Evolutionary conservation across 2,888 invertebrate species (phyloP), one percentile per base, ranked within the genome.

Genomic region (Dynastes grantii): DNA sequence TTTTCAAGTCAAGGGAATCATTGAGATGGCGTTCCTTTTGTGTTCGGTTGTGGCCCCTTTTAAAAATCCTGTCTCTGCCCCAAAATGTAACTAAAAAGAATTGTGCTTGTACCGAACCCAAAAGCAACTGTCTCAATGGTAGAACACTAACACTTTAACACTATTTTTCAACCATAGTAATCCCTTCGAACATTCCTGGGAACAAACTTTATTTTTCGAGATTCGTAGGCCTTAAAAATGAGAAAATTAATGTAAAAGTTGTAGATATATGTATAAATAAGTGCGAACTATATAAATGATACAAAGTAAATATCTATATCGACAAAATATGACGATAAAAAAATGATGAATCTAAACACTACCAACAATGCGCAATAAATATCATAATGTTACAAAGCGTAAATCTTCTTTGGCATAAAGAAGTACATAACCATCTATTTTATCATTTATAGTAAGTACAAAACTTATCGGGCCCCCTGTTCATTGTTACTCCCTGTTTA

Each of bases 381-480:
- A 80, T 76, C 71, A 75, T 75, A 75, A 73, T 73, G 45, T 58
- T 58, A 73, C 75, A 79, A 80, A 80, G 80, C 79, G 77, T 79
- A 76, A 73, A 58, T 78, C 80, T 79, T 78, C 80, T 80, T 80
- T 80, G 79, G 79, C 76, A 78, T 79, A 80, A 79, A 80, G 76
- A 78, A 78, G 78, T 78, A 78, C 70, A 75, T 75, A 75, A 75
- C 27, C 55, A 45, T 29, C 73, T 75, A 68, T 49, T 75, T 45
- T 45, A 75, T 61, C 45, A 70, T 75, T 73, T 79, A 58, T 64
- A 37, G 40, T 79, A 80, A 78, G 79, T 79, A 80, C 77, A 79
- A 81, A 78, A 81, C 61, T 75, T 55, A 76, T 78, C 68, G 70
- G 76, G 73, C 67, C 76, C 65, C 61, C 22, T n/a, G 53, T 68